A percentile compares a stretch with the other conserved stretches of the same genome.
Conservation (phyloP, 2,113 vertebrate species). For the Seriola rivoliana region DNA sequence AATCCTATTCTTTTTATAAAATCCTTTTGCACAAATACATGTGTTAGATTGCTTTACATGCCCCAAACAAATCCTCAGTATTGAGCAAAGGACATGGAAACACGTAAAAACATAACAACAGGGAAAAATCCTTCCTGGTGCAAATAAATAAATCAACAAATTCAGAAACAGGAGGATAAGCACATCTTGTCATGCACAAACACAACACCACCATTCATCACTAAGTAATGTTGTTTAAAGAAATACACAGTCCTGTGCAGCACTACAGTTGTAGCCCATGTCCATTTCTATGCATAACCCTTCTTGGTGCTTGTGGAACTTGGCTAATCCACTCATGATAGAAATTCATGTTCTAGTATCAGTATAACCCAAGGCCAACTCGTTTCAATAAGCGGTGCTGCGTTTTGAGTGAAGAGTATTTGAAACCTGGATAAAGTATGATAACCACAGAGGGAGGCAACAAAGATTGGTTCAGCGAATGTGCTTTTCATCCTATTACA, state of each 20-base stretch:
- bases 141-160: constrained; percentile 49
- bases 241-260: constrained; percentile 15
- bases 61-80: constrained; percentile 9
- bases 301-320: constrained; percentile 23
- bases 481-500: constrained; percentile 59
- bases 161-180: constrained; percentile 31
- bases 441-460: constrained; percentile 57
- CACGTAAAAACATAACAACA: constrained; percentile 20
- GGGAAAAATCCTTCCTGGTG: constrained; percentile 9
- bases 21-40: constrained; percentile 23
- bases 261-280: background rate
- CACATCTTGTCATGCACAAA: constrained; percentile 16
- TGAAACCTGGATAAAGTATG: constrained; percentile 63
- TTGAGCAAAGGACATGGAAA: constrained; percentile 5
- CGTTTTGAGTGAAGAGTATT: constrained; percentile 40
- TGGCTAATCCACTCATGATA: constrained; percentile 55
- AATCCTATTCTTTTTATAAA: constrained; percentile 10
- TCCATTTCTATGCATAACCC: constrained; percentile 20
- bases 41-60: constrained; percentile 21
- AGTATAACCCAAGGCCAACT: constrained; percentile 43
- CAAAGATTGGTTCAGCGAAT: constrained; percentile 44
- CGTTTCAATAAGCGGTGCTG: constrained; percentile 37
- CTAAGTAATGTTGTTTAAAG: constrained; percentile 29
- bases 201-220: constrained; percentile 27
- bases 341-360: constrained; percentile 54